Evolutionary conservation across 1,140 invertebrate genomes (phyloP).

Genomic region (Pomacea maculata): DNA sequence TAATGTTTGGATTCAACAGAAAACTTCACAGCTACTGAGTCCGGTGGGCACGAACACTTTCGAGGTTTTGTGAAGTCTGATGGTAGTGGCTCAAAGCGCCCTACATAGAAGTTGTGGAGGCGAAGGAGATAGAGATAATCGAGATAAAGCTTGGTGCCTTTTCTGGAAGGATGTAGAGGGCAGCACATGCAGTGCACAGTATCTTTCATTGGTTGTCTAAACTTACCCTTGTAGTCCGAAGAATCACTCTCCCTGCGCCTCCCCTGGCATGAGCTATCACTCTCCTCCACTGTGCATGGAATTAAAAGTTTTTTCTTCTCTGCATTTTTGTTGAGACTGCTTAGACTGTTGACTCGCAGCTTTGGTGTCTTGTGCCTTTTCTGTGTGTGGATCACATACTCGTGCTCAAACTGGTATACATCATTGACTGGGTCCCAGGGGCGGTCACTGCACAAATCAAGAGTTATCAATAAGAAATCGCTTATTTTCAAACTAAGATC

Average conservation of each 20-base stretch:
- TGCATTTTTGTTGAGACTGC: conserved; percentile 49
- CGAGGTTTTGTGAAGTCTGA: not conserved
- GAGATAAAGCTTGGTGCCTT: not conserved
- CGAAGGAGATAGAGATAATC: conserved; percentile 22
- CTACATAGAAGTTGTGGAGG: conserved; percentile 12
- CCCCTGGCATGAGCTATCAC: conserved; percentile 56
- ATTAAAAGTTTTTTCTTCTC: conserved; percentile 24
- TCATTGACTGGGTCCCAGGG: conserved; percentile 87
- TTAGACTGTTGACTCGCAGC: conserved; percentile 58
- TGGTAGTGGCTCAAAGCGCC: conserved; percentile 7
- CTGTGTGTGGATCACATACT: conserved; percentile 77
- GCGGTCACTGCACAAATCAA: conserved; percentile 62
- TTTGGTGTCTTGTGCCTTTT: conserved; percentile 79
- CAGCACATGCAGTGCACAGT: conserved; percentile 17
- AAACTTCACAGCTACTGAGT: too few species aligned
- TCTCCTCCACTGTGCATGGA: conserved; percentile 43
- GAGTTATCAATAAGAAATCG: not conserved
- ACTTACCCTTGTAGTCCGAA: conserved; percentile 38
- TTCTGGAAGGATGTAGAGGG: conserved; percentile 4
- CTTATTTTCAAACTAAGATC: not conserved
- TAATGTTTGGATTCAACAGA: too few species aligned
- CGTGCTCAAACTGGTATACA: conserved; percentile 80
- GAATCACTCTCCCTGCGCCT: conserved; percentile 51
- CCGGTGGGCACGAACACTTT: too few species aligned
- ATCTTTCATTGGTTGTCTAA: not conserved